phyloP scores from a whole-genome alignment of 2,113 vertebrate species.

The Varanus salvator region DNA sequence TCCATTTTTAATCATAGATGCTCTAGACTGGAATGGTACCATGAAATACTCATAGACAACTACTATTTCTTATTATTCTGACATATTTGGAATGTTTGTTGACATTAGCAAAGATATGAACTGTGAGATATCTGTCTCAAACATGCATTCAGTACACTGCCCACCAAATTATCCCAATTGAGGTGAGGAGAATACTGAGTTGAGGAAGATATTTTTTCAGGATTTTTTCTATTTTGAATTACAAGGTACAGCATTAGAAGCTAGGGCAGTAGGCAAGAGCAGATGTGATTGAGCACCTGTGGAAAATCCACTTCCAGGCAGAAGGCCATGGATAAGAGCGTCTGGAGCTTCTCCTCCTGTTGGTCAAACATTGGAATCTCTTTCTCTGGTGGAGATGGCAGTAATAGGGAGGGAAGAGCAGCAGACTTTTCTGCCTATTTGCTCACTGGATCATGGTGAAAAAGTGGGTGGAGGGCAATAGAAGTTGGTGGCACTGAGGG shows the following conservation, averaged over 20 bases:
- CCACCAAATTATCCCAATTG: background rate
- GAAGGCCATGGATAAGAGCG: no score
- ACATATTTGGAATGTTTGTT: background rate
- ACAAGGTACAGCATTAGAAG: background rate
- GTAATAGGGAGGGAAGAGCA: no score
- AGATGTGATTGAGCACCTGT: no score
- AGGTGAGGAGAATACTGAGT: background rate
- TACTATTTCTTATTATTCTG: background rate
- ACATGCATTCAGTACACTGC: background rate
- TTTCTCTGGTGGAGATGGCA: no score
- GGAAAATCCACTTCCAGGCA: no score
- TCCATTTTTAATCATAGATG: background rate
- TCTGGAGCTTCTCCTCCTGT: no score
- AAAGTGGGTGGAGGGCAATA: no score
- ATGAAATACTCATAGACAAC: background rate
- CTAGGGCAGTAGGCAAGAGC: no score
- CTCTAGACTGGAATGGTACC: background rate
- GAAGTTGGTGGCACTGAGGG: no score
- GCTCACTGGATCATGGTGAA: no score
- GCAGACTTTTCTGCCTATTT: no score
- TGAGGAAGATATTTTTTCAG: background rate
- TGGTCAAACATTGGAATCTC: no score
- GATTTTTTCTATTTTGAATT: background rate
- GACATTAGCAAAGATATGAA: background rate
- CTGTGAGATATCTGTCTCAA: background rate